Evolutionary conservation across 2,797 vertebrate species (phyloP).

Genomic region (Syndactyla subalaris): DNA sequence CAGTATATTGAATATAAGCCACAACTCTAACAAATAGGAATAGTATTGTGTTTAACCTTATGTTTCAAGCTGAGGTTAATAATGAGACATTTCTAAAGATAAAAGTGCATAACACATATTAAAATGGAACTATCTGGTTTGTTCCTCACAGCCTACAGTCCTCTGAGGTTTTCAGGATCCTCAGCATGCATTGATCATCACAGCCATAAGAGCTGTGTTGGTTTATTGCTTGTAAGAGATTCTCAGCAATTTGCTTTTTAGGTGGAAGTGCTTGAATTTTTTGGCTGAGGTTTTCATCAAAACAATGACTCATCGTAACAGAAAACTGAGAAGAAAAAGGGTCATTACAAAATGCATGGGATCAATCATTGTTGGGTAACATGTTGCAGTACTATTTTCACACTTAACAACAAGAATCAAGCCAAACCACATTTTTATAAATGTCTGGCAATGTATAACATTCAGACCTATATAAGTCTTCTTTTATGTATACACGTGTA

Average conservation of each 20-base stretch:
- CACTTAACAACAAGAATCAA: not conserved
- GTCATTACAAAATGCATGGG: not conserved
- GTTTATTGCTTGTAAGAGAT: constrained; percentile 5
- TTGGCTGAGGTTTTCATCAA: constrained; percentile 7
- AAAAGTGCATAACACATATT: not conserved
- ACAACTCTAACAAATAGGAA: not conserved
- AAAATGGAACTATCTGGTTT: not conserved
- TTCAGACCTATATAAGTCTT: not conserved
- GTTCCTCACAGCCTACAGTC: not conserved
- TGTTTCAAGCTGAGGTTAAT: not conserved
- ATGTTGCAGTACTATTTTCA: not conserved
- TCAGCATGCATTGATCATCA: not conserved
- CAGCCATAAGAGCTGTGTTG: not conserved
- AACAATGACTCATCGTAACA: constrained; percentile 4
- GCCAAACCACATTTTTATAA: not conserved
- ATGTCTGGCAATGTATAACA: not conserved
- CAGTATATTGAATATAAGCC: not conserved
- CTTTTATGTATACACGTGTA: not conserved
- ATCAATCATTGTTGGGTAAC: not conserved
- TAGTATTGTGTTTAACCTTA: not conserved
- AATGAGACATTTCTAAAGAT: not conserved
- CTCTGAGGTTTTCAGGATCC: not conserved
- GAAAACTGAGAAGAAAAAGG: not conserved
- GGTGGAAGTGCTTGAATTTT: not conserved
- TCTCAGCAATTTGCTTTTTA: not conserved